Evolutionary conservation across 1,140 invertebrate species (phyloP).

Genomic region (Agrypnia vestita): DNA sequence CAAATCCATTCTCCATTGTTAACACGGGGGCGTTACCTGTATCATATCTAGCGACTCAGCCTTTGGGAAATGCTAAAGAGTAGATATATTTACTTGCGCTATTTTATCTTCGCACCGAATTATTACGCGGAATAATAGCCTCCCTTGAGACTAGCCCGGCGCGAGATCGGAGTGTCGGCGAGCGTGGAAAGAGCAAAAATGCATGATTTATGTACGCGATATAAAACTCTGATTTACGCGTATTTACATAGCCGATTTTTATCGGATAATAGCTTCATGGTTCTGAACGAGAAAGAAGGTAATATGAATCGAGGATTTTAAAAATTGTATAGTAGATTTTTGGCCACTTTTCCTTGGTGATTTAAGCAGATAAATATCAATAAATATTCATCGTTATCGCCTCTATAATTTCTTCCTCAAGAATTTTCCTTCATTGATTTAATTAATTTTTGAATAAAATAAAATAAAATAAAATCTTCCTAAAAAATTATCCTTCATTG

Average conservation of each 20-base stretch:
- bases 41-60: slow-evolving; percentile 4
- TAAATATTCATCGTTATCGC: too few species aligned
- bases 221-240: slow-evolving; percentile 60
- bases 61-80: slow-evolving; percentile 43
- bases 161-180: slow-evolving; percentile 33
- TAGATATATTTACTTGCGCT: slow-evolving; percentile 41
- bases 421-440: too few species aligned
- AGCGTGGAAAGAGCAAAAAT: slow-evolving; percentile 43
- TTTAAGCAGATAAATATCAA: too few species aligned
- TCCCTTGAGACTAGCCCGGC: slow-evolving; percentile 33
- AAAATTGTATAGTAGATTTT: too few species aligned
- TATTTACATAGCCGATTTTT: slow-evolving; percentile 53
- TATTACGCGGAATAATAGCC: slow-evolving; percentile 58
- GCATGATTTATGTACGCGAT: slow-evolving; percentile 60
- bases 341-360: too few species aligned
- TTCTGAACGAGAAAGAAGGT: background rate
- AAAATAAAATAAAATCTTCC: too few species aligned
- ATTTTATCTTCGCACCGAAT: slow-evolving; percentile 48
- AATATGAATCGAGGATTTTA: too few species aligned
- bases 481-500: too few species aligned
- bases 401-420: too few species aligned
- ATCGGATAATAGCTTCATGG: slow-evolving; percentile 15
- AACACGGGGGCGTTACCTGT: background rate
- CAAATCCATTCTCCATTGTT: background rate
- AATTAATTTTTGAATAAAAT: too few species aligned